Evolutionary conservation across 2,113 vertebrate genomes (phyloP).

Genomic region (Lycaon pictus): DNA sequence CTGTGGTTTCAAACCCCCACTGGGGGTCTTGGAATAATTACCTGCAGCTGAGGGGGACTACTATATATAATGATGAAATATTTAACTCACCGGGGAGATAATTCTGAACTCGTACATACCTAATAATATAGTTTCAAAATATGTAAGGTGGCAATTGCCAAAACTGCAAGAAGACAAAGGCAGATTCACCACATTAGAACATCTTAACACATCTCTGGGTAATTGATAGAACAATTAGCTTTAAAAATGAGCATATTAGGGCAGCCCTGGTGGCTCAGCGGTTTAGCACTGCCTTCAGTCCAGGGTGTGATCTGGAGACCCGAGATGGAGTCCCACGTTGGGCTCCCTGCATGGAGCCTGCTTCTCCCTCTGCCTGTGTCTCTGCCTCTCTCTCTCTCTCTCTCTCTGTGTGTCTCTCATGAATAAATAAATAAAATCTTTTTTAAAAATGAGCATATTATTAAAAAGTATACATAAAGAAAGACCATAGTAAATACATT

Average conservation of each 20-base stretch:
- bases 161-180: neutral
- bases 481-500: neutral
- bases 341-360: too few relatives aligned
- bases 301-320: too few relatives aligned
- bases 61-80: neutral
- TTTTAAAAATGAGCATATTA: neutral
- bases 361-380: too few relatives aligned
- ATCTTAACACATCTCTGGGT: neutral
- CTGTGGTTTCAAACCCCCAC: neutral
- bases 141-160: neutral
- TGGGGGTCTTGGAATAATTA: neutral
- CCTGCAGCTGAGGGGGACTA: neutral
- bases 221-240: neutral
- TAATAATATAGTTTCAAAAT: neutral
- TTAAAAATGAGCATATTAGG: neutral
- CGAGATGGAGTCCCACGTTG: too few relatives aligned
- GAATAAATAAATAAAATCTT: too few relatives aligned
- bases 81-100: neutral
- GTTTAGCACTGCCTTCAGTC: too few relatives aligned
- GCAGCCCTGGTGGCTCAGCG: too few relatives aligned
- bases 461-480: neutral
- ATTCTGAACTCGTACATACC: neutral
- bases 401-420: too few relatives aligned
- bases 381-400: too few relatives aligned
- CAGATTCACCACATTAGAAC: neutral